Conservation (phyloP, 2,888 invertebrate species). For the Argyresthia goedartella region DNA sequence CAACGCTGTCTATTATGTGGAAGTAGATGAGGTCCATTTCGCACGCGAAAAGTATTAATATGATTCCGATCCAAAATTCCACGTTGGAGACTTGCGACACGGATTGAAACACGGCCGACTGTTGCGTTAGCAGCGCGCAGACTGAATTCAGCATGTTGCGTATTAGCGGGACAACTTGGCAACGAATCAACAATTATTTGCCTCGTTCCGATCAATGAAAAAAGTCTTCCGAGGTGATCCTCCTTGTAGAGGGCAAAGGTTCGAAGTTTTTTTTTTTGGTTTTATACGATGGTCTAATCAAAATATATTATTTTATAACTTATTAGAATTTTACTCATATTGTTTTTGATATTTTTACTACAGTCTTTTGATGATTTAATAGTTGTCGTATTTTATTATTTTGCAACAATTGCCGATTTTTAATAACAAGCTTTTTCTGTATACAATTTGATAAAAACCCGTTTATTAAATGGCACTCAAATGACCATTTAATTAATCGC, state of each 20-base stretch:
- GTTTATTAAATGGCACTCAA: too few species aligned
- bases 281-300: not conserved
- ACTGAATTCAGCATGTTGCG: slow-evolving; percentile 43
- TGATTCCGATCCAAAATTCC: slow-evolving; percentile 56
- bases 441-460: too few species aligned
- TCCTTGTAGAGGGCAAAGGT: not conserved
- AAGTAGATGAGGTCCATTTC: slow-evolving; percentile 63
- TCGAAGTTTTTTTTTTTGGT: not conserved
- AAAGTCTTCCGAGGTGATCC: not conserved
- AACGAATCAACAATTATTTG: too few species aligned
- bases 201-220: too few species aligned
- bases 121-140: slow-evolving; percentile 37
- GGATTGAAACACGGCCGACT: slow-evolving; percentile 33
- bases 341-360: not conserved
- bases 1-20: slow-evolving; percentile 31
- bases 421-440: too few species aligned
- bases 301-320: not conserved
- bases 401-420: not conserved
- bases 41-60: slow-evolving; percentile 54
- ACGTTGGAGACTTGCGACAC: slow-evolving; percentile 43
- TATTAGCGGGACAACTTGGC: not conserved
- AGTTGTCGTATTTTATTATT: not conserved
- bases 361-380: not conserved
- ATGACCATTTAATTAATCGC: too few species aligned
- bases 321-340: not conserved